Evolutionary conservation across 1,140 invertebrate genomes (phyloP), one percentile per base, ranked within the genome.

Genomic region (Scaptomyza montana): DNA sequence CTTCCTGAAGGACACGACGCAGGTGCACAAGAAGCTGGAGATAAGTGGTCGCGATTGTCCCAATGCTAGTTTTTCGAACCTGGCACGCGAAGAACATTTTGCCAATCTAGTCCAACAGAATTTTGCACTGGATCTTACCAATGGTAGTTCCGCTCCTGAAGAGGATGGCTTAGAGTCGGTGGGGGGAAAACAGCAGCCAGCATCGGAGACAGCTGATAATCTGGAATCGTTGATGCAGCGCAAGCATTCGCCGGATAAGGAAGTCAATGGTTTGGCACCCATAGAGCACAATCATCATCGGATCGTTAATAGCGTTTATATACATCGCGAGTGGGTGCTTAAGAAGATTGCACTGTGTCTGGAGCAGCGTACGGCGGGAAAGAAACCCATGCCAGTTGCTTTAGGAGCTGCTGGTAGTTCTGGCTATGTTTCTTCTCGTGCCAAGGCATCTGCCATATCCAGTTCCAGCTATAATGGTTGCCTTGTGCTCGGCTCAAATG

Each of bases 321-420:
- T 92, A 39, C 90, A 92, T 49, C 94, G 98, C 12, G 98, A 99
- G 92, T 99, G 98, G 98, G 97, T 97, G 2, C 98, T 99, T 79
- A 96, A 97, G 89, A 99, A 99, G 92, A 94, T 99, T n/a, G 95
- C 95, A 2, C 96, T 98, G 77, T 98, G 97, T 72, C 89, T 99
- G 72, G 97, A 98, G 78, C 96, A 97, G 86, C 92, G 96, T 51
- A 95, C 95, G 0, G 94, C 84, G 2, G 82, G 90, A 25, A 92
- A 92, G 49, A 92, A 92, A 55, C 55, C 76, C 2, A 77, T 91
- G 46, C 86, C 90, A 0, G 85, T 61, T 3, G 64, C 81, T 0
- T 19, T 92, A 28, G 90, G 76, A 13, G 74, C 78, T 3, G 79
- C 71, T 3, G 68, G 68, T 7, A 43, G 39, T 5, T 43, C 69